Base-by-base conservation (phyloP, 2,797 vertebrate species). In the Cichlasoma orientale region DNA sequence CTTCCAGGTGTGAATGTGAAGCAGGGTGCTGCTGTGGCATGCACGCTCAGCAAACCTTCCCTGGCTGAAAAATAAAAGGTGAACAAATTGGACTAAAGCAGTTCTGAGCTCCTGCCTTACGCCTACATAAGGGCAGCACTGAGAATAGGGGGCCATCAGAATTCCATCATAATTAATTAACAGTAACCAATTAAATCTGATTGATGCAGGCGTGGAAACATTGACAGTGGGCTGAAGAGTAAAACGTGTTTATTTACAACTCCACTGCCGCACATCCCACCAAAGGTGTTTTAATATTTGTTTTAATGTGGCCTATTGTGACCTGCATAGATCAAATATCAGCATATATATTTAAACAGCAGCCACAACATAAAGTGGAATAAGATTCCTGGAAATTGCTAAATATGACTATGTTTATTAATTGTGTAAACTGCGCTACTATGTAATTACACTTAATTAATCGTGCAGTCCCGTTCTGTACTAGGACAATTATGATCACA, bases 141-240 rank as follows among this genome's bases (percentile, higher is more conserved):
- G 82, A 88, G 84, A 76, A 70, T 70, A 79, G 11, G 53, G 25
- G 33, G 36, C 77, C 74, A 77, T 83, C 75, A 81, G 66, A 57
- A 47, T 38, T 80, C 79, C 21, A 84, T 83, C 75, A 59, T 79
- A 69, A 90, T 86, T 87, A 77, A 88, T 81, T 87, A 72, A 47
- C 31, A 56, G 71, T 66, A 50, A 83, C 75, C 86, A 66, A 83
- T 91, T 90, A 57, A 72, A 76, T 59, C 53, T 81, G 80, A 89
- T 78, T 66, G 76, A 81, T 78, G 70, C 8, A 44, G 72, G 55
- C 31, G 7, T 3, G 18, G 27, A 55, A 68, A 68, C 16, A 18
- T 50, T 50, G 63, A n/a, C 68, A 53, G 18, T 54, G 72, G 57
- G 61, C 12, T 74, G 12, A 41, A 29, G 29, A 73, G 36, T 57